Evolutionary conservation across 2,113 vertebrate genomes (phyloP).

Genomic region (pig (Sus scrofa)): T2T-Sscrofa CM000812.6:50703501-50704000

Average conservation of each 20-base stretch:
- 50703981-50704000: background rate
- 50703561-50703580: slow-evolving; percentile 35
- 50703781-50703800: background rate
- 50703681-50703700: background rate
- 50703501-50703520: slow-evolving; percentile 21
- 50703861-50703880: slow-evolving; percentile 10
- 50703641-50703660: slow-evolving; percentile 21
- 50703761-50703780: background rate
- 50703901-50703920: background rate
- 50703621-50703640: slow-evolving; percentile 53
- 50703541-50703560: slow-evolving; percentile 55
- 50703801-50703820: background rate
- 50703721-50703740: background rate
- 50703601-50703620: background rate
- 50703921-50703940: background rate
- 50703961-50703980: slow-evolving; percentile 19
- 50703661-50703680: slow-evolving; percentile 17
- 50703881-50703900: background rate
- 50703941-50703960: slow-evolving; percentile 10
- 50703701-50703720: background rate
- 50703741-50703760: background rate
- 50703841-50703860: background rate
- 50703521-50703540: slow-evolving; percentile 62
- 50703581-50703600: slow-evolving; percentile 51
- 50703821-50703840: background rate